Conservation (phyloP, 2,888 invertebrate species). For the Cataglyphis albicans region DNA sequence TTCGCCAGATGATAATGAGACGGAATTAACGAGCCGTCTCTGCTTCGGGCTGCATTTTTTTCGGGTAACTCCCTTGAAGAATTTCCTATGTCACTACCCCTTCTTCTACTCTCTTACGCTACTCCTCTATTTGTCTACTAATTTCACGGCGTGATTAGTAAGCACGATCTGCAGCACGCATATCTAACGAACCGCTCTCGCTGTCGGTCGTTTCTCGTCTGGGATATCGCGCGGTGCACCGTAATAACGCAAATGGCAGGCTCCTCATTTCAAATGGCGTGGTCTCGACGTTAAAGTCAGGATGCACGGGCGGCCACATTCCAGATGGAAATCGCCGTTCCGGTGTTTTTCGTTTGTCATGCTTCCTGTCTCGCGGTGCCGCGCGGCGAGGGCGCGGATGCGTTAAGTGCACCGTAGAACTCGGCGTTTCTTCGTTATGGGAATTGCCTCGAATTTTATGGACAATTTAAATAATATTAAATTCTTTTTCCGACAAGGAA, state of each 20-base stretch:
- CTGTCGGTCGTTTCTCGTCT: conserved; percentile 61
- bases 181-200: conserved; percentile 47
- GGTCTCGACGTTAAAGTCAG: conserved; percentile 45
- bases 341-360: conserved; percentile 56
- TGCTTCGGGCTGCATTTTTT: conserved; percentile 28
- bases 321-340: conserved; percentile 53
- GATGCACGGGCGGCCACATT: conserved; percentile 49
- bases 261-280: conserved; percentile 40
- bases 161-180: conserved; percentile 54
- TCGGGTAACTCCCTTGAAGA: conserved; percentile 40
- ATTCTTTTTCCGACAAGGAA: neutral
- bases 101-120: conserved; percentile 31
- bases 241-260: conserved; percentile 56
- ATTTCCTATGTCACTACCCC: conserved; percentile 74
- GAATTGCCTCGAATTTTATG: conserved; percentile 43
- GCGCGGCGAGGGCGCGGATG: conserved; percentile 16
- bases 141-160: conserved; percentile 57
- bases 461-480: conserved; percentile 26
- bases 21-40: conserved; percentile 69
- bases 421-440: conserved; percentile 11
- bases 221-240: conserved; percentile 51
- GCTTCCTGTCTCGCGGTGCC: conserved; percentile 42
- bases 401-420: conserved; percentile 32
- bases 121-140: conserved; percentile 41
- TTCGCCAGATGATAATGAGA: conserved; percentile 73